Conservation (phyloP, 2,888 invertebrate genomes). For the Catocala sponsa region DNA sequence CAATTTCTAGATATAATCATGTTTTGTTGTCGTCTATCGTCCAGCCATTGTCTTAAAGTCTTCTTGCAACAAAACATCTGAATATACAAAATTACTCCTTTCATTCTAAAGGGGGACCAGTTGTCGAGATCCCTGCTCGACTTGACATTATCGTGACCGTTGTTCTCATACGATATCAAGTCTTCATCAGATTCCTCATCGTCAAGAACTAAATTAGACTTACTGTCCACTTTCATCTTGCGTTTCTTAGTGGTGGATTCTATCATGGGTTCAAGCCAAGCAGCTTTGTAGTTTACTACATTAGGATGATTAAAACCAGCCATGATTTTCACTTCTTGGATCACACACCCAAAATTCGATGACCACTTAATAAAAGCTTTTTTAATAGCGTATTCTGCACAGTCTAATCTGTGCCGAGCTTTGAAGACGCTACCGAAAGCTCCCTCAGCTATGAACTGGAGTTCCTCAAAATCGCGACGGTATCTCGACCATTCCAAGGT, state of each 20-base stretch:
- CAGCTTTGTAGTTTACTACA: slow-evolving; percentile 94
- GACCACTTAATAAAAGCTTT: slow-evolving; percentile 90
- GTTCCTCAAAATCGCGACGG: slow-evolving; percentile 90
- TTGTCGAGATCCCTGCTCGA: slow-evolving; percentile 72
- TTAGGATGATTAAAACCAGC: slow-evolving; percentile 93
- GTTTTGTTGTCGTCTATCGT: slow-evolving; percentile 85
- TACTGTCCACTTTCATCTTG: slow-evolving; percentile 70
- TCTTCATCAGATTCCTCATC: slow-evolving; percentile 72
- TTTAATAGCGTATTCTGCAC: slow-evolving; percentile 93
- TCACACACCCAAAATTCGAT: slow-evolving; percentile 89
- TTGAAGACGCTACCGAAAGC: slow-evolving; percentile 93
- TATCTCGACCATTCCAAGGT: slow-evolving; percentile 90
- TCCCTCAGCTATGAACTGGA: slow-evolving; percentile 91
- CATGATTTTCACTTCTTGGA: slow-evolving; percentile 94
- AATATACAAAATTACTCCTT: slow-evolving; percentile 92
- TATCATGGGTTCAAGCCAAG: slow-evolving; percentile 92
- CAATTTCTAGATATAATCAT: slow-evolving; percentile 66
- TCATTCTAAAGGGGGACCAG: slow-evolving; percentile 82
- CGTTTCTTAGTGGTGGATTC: slow-evolving; percentile 79
- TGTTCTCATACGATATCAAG: slow-evolving; percentile 58
- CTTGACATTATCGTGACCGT: slow-evolving; percentile 75
- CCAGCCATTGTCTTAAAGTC: slow-evolving; percentile 93
- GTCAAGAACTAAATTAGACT: slow-evolving; percentile 62
- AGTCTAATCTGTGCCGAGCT: slow-evolving; percentile 92
- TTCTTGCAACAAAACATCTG: slow-evolving; percentile 94